These are phyloP conservation scores for Microcebus lehilahytsara DNA, from an alignment of 2,113 vertebrate genomes.

Conservation along the genomic window DNA sequence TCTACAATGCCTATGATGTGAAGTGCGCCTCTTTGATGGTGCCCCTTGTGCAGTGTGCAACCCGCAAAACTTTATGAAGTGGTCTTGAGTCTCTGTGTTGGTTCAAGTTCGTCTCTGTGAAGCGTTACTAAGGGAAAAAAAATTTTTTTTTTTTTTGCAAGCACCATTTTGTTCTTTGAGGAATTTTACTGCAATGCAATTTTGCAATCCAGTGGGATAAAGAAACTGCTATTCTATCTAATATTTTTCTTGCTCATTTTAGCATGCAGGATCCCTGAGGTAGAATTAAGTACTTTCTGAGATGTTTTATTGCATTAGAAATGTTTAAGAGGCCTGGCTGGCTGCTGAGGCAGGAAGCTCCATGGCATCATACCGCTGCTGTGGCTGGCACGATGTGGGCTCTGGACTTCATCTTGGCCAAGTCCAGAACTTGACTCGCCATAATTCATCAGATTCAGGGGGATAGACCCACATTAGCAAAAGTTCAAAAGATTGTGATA, in stretches of 20 bases:
- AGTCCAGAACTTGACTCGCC: not conserved
- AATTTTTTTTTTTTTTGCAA: not conserved
- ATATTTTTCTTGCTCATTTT: conserved; percentile 45
- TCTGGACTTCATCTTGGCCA: not conserved
- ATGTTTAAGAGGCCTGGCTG: not conserved
- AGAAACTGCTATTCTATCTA: not conserved
- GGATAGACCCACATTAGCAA: not conserved
- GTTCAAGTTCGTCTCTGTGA: not conserved
- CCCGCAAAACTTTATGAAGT: not conserved
- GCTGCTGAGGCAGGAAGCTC: not conserved
- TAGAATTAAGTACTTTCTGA: conserved; percentile 62
- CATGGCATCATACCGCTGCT: not conserved
- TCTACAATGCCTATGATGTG: not conserved
- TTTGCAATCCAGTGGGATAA: not conserved
- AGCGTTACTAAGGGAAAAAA: not conserved
- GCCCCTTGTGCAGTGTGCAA: not conserved
- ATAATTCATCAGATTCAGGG: not conserved
- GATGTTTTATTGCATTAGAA: not conserved
- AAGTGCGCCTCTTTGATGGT: not conserved
- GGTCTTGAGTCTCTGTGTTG: not conserved
- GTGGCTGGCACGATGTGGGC: not conserved
- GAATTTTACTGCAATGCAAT: conserved; percentile 18
- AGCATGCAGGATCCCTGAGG: conserved; percentile 32
- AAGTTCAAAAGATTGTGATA: not conserved
- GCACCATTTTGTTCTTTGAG: conserved; percentile 27